Conservation (phyloP, 2,888 invertebrate species). For the Micoletzkya japonica region DNA sequence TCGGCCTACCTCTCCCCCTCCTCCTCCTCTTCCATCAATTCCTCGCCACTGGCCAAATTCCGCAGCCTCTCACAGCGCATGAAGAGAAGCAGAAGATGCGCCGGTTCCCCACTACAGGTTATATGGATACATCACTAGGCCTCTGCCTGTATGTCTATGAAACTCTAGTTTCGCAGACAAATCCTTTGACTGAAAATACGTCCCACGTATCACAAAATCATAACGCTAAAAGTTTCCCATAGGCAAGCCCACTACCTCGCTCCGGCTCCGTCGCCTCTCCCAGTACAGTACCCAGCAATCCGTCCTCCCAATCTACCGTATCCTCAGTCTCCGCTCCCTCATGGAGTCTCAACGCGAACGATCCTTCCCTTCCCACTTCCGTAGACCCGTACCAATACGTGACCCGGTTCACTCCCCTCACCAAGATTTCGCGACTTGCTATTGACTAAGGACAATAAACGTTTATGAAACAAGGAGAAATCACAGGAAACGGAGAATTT, state of each 20-base stretch:
- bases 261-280: not conserved
- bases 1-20: not conserved
- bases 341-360: not conserved
- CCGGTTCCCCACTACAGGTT: not conserved
- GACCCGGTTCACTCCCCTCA: not conserved
- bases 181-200: too few relatives aligned
- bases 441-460: too few relatives aligned
- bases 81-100: not conserved
- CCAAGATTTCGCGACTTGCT: too few relatives aligned
- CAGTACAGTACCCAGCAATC: not conserved
- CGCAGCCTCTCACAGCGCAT: not conserved
- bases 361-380: not conserved
- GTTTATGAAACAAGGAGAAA: too few relatives aligned
- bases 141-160: too few relatives aligned
- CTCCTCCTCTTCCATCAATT: not conserved
- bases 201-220: too few relatives aligned
- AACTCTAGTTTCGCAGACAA: too few relatives aligned
- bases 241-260: too few relatives aligned
- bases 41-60: not conserved
- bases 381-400: not conserved
- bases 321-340: not conserved
- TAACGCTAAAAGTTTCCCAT: too few relatives aligned
- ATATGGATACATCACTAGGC: not conserved
- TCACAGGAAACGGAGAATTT: too few relatives aligned
- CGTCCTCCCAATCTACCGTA: not conserved